Evolutionary conservation across 2,113 vertebrate species (phyloP).

Genomic region (Balaeniceps rex): DNA sequence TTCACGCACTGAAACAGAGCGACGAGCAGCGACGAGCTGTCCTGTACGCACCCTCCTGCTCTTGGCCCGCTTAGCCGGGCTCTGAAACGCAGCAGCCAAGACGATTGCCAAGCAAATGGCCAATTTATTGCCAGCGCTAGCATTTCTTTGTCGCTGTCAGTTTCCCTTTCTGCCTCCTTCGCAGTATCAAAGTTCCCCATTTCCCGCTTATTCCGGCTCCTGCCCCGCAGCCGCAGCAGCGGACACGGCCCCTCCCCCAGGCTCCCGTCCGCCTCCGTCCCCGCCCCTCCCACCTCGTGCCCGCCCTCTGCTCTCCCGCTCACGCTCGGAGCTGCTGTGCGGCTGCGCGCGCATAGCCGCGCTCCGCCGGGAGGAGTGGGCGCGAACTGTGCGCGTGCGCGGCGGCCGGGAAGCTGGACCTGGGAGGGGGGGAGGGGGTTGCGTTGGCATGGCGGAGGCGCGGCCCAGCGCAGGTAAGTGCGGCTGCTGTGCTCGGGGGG

Average conservation of each 20-base stretch:
- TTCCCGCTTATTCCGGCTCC: accelerated
- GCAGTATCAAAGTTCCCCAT: accelerated
- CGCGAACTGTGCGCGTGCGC: background rate
- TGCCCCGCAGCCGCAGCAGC: no score
- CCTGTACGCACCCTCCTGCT: background rate
- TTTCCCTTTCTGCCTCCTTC: background rate
- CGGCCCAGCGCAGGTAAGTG: background rate
- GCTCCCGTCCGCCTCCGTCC: accelerated
- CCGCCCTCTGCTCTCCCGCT: background rate
- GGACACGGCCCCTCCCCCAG: no score
- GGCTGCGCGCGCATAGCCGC: background rate
- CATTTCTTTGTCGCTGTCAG: no score
- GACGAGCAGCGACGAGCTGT: accelerated
- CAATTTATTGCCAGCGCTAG: background rate
- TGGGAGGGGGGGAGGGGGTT: no score
- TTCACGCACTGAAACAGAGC: accelerated
- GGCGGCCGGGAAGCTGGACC: background rate
- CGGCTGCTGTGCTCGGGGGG: accelerated
- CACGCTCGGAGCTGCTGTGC: accelerated
- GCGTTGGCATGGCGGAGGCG: slow-evolving; percentile 18
- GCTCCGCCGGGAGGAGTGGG: background rate
- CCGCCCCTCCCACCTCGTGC: background rate
- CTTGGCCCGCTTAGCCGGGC: accelerated
- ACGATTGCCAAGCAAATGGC: background rate
- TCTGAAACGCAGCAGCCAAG: background rate